Evolutionary conservation across 1,140 invertebrate genomes (phyloP), one percentile per base, ranked within the genome.

Genomic region (Eriosoma lanigerum): DNA sequence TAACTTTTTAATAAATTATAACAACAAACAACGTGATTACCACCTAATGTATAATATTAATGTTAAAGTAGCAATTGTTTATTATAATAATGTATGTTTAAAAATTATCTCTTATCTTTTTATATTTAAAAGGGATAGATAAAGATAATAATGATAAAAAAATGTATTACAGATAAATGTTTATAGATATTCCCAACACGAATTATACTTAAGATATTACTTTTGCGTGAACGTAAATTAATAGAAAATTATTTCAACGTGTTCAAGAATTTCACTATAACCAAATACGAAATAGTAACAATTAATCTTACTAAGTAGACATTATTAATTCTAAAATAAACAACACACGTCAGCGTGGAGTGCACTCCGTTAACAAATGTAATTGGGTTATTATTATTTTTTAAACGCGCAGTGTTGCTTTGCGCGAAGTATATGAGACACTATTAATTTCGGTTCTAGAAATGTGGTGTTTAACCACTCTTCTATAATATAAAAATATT

Each of bases 311-410:
- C 38, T 46, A 68, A 44, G n/a, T 24, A 46, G 64, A 46, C 64
- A 44, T 68, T 64, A 38, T 64, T 68, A 21, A 68, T 68, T 46
- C 12, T 15, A 68, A 68, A 68, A 68, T 68, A 68, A 46, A 68
- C 38, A 64, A 17, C 38, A 17, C 38, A 38, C 19, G n/a, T 64
- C 26, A 6, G n/a, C n/a, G n/a, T 0, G 1, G 0, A 13, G 5
- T 32, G n/a, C 21, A 24, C 32, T 46, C 38, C 38, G 64, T 46
- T 68, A 46, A 68, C 64, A 46, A 68, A 68, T 68, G 32, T 68
- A 46, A 68, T 68, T 68, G 38, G 64, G 38, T 68, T 68, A 66
- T 66, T 68, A 46, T 64, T 64, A 64, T 64, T 64, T 12, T n/a
- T 38, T 38, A 38, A 38, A 38, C 3, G 32, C 3, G 32, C 32